Evolutionary conservation across 2,888 invertebrate genomes (phyloP).

Genomic region (Drosophila niveifrons): DNA sequence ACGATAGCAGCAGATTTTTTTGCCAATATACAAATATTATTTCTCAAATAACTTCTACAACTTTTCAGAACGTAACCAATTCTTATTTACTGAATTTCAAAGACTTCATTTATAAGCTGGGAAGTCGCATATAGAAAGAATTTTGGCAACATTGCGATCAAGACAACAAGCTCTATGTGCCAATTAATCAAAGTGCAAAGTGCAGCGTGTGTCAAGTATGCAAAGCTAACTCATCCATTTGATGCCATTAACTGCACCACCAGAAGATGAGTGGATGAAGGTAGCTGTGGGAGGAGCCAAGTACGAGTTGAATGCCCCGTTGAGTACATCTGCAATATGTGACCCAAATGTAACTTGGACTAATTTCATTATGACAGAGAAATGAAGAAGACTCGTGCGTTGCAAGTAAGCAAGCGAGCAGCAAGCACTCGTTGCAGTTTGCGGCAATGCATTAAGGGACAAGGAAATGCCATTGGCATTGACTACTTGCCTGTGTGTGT

Average conservation of each 20-base stretch:
- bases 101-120: too few relatives aligned
- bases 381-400: constrained; percentile 42
- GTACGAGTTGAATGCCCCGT: constrained; percentile 27
- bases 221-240: background rate
- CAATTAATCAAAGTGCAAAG: constrained; percentile 1
- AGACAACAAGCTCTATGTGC: background rate
- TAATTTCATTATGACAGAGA: constrained; percentile 64
- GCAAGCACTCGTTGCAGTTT: constrained; percentile 19
- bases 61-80: too few relatives aligned
- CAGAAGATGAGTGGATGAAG: too few relatives aligned
- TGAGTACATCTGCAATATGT: constrained; percentile 58
- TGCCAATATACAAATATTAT: too few relatives aligned
- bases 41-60: too few relatives aligned
- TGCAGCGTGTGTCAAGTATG: background rate
- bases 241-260: background rate
- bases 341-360: constrained; percentile 50
- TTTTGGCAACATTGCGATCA: background rate
- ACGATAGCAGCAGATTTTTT: too few relatives aligned
- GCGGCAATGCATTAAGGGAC: constrained; percentile 56
- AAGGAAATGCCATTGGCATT: constrained; percentile 65
- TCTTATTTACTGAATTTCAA: too few relatives aligned
- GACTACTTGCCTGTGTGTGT: constrained; percentile 11
- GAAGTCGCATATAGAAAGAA: background rate
- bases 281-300: background rate
- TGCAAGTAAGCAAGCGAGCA: constrained; percentile 7